These are phyloP conservation scores for Dasypus novemcinctus DNA, from an alignment of 2,113 vertebrate species.

Conservation along the genomic window DNA sequence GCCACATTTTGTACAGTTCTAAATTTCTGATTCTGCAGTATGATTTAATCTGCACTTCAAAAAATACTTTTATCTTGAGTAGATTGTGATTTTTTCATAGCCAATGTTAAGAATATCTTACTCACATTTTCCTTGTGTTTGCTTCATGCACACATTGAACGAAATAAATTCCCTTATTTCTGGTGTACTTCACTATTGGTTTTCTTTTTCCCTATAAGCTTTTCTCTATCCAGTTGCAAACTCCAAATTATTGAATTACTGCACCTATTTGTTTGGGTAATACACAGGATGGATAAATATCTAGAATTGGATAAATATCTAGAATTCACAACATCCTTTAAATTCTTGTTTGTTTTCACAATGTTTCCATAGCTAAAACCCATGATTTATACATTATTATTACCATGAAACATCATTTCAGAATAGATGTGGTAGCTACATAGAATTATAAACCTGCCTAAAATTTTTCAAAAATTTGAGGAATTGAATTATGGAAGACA, in stretches of 20 bases:
- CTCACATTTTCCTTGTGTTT: neutral
- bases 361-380: constrained; percentile 56
- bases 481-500: constrained; percentile 20
- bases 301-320: constrained; percentile 64
- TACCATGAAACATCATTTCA: constrained; percentile 51
- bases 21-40: neutral
- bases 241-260: constrained; percentile 75
- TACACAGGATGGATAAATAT: constrained; percentile 64
- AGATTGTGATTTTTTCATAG: constrained; percentile 10
- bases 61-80: constrained; percentile 6
- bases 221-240: constrained; percentile 78
- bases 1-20: neutral
- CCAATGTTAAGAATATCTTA: constrained; percentile 5
- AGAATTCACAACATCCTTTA: constrained; percentile 54
- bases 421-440: neutral
- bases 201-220: constrained; percentile 63
- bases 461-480: neutral
- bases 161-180: constrained; percentile 53
- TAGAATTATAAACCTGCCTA: constrained; percentile 40
- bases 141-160: neutral
- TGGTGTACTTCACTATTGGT: constrained; percentile 54
- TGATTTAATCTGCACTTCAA: constrained; percentile 26
- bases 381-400: constrained; percentile 40
- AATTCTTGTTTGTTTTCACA: constrained; percentile 54
- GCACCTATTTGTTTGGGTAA: constrained; percentile 70